Evolutionary conservation across 2,888 invertebrate species (phyloP).

Genomic region (Agrypnus murinus): DNA sequence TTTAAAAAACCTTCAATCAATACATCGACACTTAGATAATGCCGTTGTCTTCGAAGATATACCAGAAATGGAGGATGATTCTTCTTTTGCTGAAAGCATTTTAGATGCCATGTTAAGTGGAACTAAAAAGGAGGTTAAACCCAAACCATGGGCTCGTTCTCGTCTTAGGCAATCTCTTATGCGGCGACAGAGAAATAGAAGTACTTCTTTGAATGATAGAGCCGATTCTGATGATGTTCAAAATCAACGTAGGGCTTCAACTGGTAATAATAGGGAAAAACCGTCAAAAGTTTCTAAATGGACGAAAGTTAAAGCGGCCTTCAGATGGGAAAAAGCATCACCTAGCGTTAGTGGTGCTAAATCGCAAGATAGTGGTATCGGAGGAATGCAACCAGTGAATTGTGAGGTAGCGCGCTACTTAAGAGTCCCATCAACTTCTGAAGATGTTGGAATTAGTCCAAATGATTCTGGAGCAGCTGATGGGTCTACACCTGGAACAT

Average conservation of each 20-base stretch:
- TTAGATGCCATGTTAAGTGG: constrained; percentile 78
- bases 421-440: constrained; percentile 72
- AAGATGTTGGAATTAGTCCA: constrained; percentile 72
- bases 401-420: constrained; percentile 74
- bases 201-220: constrained; percentile 73
- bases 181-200: constrained; percentile 75
- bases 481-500: constrained; percentile 78
- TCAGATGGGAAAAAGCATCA: constrained; percentile 87
- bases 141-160: constrained; percentile 56
- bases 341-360: constrained; percentile 68
- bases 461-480: constrained; percentile 74
- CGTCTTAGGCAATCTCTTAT: constrained; percentile 72
- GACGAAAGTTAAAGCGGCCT: constrained; percentile 92
- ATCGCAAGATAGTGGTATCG: constrained; percentile 70
- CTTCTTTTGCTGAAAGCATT: constrained; percentile 77
- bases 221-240: constrained; percentile 27
- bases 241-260: constrained; percentile 32
- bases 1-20: constrained; percentile 78
- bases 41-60: constrained; percentile 71
- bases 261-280: constrained; percentile 52
- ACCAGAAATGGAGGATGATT: constrained; percentile 77
- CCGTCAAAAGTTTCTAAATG: constrained; percentile 85
- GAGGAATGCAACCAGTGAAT: constrained; percentile 71
- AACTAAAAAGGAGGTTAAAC: constrained; percentile 65
- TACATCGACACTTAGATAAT: constrained; percentile 73